These are phyloP conservation scores for Rotaria macrura DNA, from an alignment of 2,888 invertebrate genomes.

Conservation along the genomic window DNA sequence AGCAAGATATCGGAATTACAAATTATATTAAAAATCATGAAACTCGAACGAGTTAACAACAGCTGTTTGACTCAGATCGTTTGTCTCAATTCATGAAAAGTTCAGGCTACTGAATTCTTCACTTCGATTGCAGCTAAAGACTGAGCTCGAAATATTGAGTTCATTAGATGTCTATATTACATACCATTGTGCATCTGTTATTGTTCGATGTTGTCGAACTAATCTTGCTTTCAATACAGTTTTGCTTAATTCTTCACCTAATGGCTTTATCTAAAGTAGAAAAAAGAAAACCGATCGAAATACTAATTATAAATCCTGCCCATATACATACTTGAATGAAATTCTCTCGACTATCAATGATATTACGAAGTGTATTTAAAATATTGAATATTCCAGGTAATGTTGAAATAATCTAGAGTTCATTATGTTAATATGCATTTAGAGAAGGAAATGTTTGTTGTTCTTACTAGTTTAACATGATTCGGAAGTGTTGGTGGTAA, in stretches of 20 bases:
- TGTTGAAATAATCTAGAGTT: constrained; percentile 56
- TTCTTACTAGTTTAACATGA: constrained; percentile 64
- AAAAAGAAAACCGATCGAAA: constrained; percentile 37
- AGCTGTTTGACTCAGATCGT: too few relatives aligned
- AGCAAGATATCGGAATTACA: too few relatives aligned
- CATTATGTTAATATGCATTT: background rate
- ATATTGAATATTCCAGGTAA: constrained; percentile 36
- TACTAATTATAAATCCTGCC: background rate
- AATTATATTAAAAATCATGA: too few relatives aligned
- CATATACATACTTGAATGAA: constrained; percentile 68
- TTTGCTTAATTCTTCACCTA: constrained; percentile 85
- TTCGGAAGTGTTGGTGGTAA: constrained; percentile 77
- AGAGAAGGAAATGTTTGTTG: too few relatives aligned
- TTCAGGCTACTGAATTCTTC: too few relatives aligned
- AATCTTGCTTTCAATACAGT: constrained; percentile 81
- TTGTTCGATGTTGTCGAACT: constrained; percentile 57
- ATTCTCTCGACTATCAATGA: constrained; percentile 77
- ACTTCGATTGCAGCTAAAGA: too few relatives aligned
- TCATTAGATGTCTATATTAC: background rate
- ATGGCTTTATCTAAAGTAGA: constrained; percentile 44
- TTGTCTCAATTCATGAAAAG: too few relatives aligned
- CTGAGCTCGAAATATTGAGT: too few relatives aligned
- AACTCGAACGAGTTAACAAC: too few relatives aligned
- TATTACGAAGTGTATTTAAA: constrained; percentile 57
- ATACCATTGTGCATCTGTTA: constrained; percentile 79